Conservation (phyloP, 2,888 invertebrate species). For the Lamellibrachia satsuma region DNA sequence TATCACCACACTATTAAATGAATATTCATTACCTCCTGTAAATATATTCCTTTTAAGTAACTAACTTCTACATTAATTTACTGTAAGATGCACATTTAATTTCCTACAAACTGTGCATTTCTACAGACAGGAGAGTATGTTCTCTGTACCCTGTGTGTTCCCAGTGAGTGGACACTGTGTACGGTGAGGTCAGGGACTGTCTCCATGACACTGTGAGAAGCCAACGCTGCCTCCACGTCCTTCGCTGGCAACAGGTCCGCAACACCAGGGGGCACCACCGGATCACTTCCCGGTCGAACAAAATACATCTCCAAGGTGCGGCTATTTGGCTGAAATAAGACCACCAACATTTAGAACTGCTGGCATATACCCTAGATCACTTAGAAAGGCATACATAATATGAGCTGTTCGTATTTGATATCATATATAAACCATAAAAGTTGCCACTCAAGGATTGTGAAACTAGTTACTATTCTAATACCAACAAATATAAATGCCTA, state of each 20-base stretch:
- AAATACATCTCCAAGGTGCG: background rate
- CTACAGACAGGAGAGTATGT: background rate
- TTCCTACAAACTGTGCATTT: background rate
- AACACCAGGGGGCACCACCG: background rate
- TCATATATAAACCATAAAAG: too few species aligned
- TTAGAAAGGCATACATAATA: too few species aligned
- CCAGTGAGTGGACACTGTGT: background rate
- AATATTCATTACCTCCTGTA: too few species aligned
- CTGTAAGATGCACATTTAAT: background rate
- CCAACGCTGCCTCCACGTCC: background rate
- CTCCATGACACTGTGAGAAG: background rate
- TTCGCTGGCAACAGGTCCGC: background rate
- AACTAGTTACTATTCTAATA: too few species aligned
- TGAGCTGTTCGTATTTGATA: too few species aligned
- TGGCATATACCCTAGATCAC: too few species aligned
- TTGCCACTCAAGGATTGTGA: too few species aligned
- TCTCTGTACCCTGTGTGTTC: background rate
- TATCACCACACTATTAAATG: too few species aligned
- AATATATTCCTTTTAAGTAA: too few species aligned
- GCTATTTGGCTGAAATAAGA: conserved; percentile 5
- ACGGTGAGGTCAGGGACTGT: background rate
- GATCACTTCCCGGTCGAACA: background rate
- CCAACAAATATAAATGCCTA: too few species aligned
- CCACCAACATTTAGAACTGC: background rate
- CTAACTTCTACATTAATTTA: background rate